Evolutionary conservation across 2,888 invertebrate species (phyloP).

Genomic region (Corythucha ciliata): DNA sequence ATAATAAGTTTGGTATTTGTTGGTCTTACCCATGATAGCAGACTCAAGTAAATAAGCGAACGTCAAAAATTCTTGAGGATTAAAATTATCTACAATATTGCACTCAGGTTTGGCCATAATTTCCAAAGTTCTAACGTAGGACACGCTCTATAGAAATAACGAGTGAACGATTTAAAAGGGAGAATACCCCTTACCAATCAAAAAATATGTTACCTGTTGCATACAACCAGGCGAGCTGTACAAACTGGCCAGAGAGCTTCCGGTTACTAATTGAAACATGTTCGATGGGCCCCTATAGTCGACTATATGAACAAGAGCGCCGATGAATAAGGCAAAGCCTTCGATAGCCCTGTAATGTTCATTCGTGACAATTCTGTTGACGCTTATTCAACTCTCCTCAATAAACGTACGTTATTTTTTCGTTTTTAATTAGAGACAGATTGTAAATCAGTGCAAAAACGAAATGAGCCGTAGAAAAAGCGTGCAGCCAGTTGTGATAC

Average conservation of each 20-base stretch:
- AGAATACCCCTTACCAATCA: neutral
- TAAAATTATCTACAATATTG: constrained; percentile 16
- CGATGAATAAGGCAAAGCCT: constrained; percentile 21
- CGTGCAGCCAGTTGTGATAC: constrained; percentile 23
- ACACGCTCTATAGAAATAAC: no score
- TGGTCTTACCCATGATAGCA: neutral
- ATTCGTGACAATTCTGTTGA: neutral
- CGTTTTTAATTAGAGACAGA: constrained; percentile 18
- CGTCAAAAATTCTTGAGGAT: constrained; percentile 12
- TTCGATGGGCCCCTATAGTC: constrained; percentile 19
- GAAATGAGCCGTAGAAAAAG: constrained; percentile 22
- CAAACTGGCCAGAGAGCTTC: constrained; percentile 16
- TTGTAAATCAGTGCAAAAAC: constrained; percentile 17
- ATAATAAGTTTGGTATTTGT: no score
- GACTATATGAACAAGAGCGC: constrained; percentile 13
- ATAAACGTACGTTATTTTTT: constrained; percentile 13
- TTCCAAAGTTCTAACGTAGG: no score
- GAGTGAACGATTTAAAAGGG: no score
- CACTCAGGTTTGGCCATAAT: constrained; percentile 16
- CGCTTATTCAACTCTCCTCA: no score
- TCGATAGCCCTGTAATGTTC: constrained; percentile 14
- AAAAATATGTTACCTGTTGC: constrained; percentile 13
- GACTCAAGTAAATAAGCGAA: constrained; percentile 8
- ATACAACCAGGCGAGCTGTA: constrained; percentile 22
- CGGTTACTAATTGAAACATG: constrained; percentile 18